Conservation (phyloP, 2,888 invertebrate genomes). For the Patella depressa region DNA sequence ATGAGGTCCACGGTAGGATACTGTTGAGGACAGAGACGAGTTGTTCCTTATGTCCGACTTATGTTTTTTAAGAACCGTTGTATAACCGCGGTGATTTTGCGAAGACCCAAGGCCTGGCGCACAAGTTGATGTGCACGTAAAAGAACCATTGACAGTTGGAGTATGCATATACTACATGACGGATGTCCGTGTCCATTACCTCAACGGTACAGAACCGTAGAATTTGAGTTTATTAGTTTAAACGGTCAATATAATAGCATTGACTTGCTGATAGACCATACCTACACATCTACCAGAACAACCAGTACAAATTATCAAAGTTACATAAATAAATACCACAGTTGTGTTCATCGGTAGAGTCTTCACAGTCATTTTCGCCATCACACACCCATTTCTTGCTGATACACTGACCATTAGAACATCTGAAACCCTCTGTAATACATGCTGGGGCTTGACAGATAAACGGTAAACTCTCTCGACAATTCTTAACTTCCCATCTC, state of each 20-base stretch:
- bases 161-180: too few species aligned
- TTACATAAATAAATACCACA: neutral
- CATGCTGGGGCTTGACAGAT: neutral
- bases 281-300: neutral
- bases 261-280: neutral
- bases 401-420: neutral
- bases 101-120: too few species aligned
- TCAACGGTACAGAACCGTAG: too few species aligned
- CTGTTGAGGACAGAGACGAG: too few species aligned
- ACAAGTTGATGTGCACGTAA: too few species aligned
- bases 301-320: neutral
- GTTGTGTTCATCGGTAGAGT: neutral
- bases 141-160: too few species aligned
- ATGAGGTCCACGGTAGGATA: too few species aligned
- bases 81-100: too few species aligned
- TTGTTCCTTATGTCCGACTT: too few species aligned
- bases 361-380: neutral
- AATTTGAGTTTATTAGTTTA: too few species aligned
- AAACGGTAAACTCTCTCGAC: neutral
- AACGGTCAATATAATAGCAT: neutral
- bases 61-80: too few species aligned
- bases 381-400: conserved; percentile 6
- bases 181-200: too few species aligned
- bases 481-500: neutral
- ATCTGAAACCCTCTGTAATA: neutral